Percentiles rank a stretch among this genome's conserved stretches.
phyloP scores from a whole-genome alignment of 2,888 invertebrate species.

The Cylindroiulus punctatus region DNA sequence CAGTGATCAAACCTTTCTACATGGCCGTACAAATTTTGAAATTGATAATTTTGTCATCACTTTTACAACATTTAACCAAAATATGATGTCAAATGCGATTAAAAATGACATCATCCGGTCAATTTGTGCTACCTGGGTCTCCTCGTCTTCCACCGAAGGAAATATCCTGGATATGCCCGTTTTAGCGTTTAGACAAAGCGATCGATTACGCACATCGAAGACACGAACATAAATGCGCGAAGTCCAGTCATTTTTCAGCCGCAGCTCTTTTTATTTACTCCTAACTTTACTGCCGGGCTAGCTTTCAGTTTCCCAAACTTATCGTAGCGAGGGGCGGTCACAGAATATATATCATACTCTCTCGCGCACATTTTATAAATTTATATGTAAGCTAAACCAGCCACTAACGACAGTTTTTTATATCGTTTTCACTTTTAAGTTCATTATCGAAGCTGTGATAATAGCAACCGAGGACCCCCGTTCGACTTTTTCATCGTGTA shows the following conservation, averaged over 20 bases:
- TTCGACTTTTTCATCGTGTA: not conserved
- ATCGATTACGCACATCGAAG: not conserved
- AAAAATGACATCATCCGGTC: no score
- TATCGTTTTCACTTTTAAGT: not conserved
- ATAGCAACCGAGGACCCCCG: not conserved
- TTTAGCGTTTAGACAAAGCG: not conserved
- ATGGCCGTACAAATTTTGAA: no score
- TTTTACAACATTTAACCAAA: no score
- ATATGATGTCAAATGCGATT: no score
- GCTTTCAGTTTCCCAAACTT: not conserved
- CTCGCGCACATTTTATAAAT: constrained; percentile 15
- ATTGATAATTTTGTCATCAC: no score
- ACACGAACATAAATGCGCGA: not conserved
- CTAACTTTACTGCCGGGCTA: not conserved
- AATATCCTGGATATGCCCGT: no score
- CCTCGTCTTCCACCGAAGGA: no score
- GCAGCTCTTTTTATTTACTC: not conserved
- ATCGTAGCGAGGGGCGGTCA: not conserved
- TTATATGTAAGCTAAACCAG: not conserved
- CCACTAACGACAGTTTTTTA: constrained; percentile 32
- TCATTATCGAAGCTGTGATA: constrained; percentile 27
- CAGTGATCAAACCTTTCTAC: no score
- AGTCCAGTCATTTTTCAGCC: not conserved
- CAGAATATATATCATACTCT: constrained; percentile 9
- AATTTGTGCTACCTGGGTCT: no score